These are phyloP conservation scores for Cygnus buccinator DNA, from an alignment of 2,113 vertebrate genomes.

Conservation along the genomic window DNA sequence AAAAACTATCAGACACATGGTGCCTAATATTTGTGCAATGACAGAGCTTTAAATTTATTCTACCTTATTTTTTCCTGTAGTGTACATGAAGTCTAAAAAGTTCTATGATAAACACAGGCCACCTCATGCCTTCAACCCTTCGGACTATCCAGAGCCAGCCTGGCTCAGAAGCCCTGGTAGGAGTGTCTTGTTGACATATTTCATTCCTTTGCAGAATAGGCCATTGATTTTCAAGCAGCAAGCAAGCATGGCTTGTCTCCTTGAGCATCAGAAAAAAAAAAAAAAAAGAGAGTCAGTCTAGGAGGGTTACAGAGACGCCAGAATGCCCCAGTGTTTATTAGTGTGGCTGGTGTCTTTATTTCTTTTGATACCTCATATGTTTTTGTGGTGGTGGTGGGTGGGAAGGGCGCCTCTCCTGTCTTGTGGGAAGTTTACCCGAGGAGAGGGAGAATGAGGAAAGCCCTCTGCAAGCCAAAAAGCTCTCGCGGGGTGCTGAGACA, in stretches of 20 bases:
- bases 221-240: neutral
- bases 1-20: neutral
- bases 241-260: neutral
- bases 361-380: slow-evolving; percentile 2
- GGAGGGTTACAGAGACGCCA: neutral
- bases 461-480: neutral
- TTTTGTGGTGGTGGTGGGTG: neutral
- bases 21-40: neutral
- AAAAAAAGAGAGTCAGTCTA: neutral
- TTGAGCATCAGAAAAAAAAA: neutral
- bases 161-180: neutral
- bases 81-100: neutral
- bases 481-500: accelerated
- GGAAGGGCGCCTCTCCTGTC: neutral
- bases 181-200: neutral
- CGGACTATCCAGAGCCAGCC: neutral
- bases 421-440: neutral
- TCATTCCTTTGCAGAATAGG: neutral
- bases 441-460: neutral
- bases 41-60: neutral
- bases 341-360: neutral
- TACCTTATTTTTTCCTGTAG: neutral
- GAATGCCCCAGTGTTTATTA: neutral
- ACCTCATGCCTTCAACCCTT: neutral
- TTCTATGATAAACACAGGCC: neutral